These are phyloP conservation scores for Caenorhabditis macrosperma DNA, from an alignment of 2,888 invertebrate species.

Conservation along the genomic window DNA sequence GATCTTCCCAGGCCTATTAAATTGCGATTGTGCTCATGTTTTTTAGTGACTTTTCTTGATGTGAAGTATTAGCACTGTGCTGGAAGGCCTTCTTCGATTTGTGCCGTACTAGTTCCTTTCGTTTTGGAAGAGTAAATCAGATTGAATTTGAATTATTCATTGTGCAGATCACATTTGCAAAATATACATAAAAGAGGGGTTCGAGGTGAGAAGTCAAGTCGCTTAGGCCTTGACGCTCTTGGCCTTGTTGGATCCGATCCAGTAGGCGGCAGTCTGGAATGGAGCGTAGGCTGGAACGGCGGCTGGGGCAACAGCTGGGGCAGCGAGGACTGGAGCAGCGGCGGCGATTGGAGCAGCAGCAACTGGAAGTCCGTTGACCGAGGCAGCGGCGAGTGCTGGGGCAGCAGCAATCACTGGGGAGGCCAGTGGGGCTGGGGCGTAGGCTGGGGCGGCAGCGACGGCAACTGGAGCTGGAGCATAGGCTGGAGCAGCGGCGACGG, in stretches of 20 bases:
- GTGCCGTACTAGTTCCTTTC: no score
- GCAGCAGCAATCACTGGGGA: conserved; percentile 43
- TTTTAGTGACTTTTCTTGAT: no score
- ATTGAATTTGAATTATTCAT: conserved; percentile 8
- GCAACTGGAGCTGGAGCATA: conserved; percentile 36
- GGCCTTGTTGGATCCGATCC: conserved; percentile 62
- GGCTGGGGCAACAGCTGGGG: conserved; percentile 57
- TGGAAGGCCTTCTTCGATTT: no score
- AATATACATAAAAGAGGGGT: conserved; percentile 45
- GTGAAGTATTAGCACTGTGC: no score
- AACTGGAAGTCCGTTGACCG: conserved; percentile 26
- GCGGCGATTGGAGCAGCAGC: conserved; percentile 13
- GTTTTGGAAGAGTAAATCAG: no score
- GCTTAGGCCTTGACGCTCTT: conserved; percentile 61
- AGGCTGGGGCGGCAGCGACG: conserved; percentile 40
- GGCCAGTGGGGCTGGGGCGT: conserved; percentile 40
- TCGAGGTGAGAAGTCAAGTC: background rate
- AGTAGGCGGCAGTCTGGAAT: conserved; percentile 62
- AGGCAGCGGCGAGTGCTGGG: conserved; percentile 44
- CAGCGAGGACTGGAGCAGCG: conserved; percentile 22
- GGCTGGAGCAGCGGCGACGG: conserved; percentile 37
- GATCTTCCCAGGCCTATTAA: no score
- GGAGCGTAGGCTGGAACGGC: conserved; percentile 65
- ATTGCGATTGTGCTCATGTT: no score
- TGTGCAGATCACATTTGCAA: conserved; percentile 36